Evolutionary conservation across 2,888 invertebrate genomes (phyloP), one percentile per base, ranked within the genome.

Genomic region (Orthosia incerta): DNA sequence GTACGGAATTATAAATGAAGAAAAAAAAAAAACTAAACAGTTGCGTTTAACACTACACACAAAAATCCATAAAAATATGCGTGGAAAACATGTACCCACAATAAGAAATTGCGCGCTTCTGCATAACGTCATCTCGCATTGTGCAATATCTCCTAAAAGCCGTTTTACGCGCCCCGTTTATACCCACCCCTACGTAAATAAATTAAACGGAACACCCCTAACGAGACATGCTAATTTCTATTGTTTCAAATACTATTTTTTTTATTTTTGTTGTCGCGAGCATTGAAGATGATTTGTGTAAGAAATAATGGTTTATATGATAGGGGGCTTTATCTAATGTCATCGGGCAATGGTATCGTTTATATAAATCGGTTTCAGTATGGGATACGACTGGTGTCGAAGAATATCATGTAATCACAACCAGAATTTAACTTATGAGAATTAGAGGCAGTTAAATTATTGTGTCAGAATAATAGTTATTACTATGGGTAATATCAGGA

Each of bases 201-300:
- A 93, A 93, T 93, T 93, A 91, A 90, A 90, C 83, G 87, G 73
- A 88, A 87, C 89, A 83, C 86, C 85, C 86, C 84, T 89, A 90
- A 93, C 92, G 88, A 89, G 91, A 88, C 88, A 91, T 90, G 91
- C 91, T 92, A 91, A 92, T 92, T 92, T 91, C 87, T 86, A 86
- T 84, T 85, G 86, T 90, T 88, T 84, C 85, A 86, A 87, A 87
- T 83, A 79, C 70, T 78, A 74, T 74, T 80, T 82, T 48, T 57
- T 65, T 45, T 3, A 70, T 61, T 71, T 66, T 51, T 71, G 67
- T 65, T 75, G 67, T 74, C 51, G 45, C 64, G 4, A 55, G 7
- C 18, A 15, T 59, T 60, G 45, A 16, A 50, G 51, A 75, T 82
- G 82, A 84, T 71, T 83, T 76, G 71, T 79, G 50, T 23, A 15